phyloP scores from a whole-genome alignment of 2,113 vertebrate genomes.

The Neolamprologus toae region DNA sequence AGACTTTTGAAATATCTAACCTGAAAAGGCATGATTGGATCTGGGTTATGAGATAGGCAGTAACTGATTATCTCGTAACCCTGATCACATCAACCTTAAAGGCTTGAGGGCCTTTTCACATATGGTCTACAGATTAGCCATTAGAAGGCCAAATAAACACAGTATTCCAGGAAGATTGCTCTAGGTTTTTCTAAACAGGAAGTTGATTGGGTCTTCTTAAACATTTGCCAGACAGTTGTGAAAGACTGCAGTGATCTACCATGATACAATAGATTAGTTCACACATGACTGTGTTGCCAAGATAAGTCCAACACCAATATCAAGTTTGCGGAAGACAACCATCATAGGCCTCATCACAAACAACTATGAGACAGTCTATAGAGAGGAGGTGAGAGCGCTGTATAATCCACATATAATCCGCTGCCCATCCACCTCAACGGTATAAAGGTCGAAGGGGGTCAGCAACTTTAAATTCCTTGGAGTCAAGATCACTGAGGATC shows the following conservation, averaged over 20 bases:
- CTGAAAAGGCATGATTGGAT: not conserved
- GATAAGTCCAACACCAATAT: not conserved
- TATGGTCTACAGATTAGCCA: not conserved
- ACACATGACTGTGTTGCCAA: not conserved
- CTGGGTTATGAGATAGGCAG: not conserved
- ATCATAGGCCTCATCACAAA: not conserved
- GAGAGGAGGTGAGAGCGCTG: not conserved
- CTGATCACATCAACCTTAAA: not conserved
- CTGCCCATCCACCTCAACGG: not conserved
- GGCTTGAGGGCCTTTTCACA: not conserved
- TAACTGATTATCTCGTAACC: not conserved
- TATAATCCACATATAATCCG: not conserved
- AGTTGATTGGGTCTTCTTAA: no score
- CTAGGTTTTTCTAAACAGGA: no score
- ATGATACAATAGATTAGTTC: rapidly evolving
- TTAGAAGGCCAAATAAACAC: not conserved
- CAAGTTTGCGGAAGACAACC: not conserved
- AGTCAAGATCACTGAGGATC: not conserved
- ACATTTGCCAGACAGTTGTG: no score
- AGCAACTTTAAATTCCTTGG: not conserved
- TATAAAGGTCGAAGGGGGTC: not conserved
- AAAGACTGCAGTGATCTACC: not conserved
- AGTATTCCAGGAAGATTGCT: not conserved
- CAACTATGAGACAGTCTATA: not conserved
- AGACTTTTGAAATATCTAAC: not conserved